Evolutionary conservation across 1,140 invertebrate genomes (phyloP).

Genomic region (Antheraea mylitta): DNA sequence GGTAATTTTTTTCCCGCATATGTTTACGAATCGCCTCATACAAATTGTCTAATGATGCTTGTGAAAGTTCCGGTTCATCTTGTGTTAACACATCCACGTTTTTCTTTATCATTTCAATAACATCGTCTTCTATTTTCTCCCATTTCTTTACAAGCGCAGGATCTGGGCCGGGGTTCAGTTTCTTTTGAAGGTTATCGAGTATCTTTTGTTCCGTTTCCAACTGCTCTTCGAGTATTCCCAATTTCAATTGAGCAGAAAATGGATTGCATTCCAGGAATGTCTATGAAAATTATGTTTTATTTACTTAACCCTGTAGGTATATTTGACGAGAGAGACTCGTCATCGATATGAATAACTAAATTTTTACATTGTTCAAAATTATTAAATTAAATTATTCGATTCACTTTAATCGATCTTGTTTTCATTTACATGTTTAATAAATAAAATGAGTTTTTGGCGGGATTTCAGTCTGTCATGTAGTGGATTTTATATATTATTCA

Average conservation of each 20-base stretch:
- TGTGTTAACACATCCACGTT: conserved; percentile 69
- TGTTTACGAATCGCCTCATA: conserved; percentile 63
- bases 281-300: conserved; percentile 39
- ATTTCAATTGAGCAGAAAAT: conserved; percentile 82
- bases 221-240: conserved; percentile 80
- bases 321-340: too few relatives aligned
- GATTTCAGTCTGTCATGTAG: too few relatives aligned
- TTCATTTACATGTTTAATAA: too few relatives aligned
- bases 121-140: conserved; percentile 65
- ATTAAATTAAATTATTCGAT: too few relatives aligned
- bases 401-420: too few relatives aligned
- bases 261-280: conserved; percentile 89
- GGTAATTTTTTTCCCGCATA: conserved; percentile 63
- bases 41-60: conserved; percentile 63
- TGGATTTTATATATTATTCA: too few relatives aligned
- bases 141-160: conserved; percentile 62
- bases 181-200: conserved; percentile 80
- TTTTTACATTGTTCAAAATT: too few relatives aligned
- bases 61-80: conserved; percentile 67
- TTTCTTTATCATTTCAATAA: conserved; percentile 57
- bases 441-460: too few relatives aligned
- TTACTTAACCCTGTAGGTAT: too few relatives aligned
- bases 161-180: conserved; percentile 71
- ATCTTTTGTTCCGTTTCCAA: conserved; percentile 79
- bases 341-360: too few relatives aligned